Base-by-base conservation (phyloP, 1,140 invertebrate species). In the Brachionus calyciflorus region DNA sequence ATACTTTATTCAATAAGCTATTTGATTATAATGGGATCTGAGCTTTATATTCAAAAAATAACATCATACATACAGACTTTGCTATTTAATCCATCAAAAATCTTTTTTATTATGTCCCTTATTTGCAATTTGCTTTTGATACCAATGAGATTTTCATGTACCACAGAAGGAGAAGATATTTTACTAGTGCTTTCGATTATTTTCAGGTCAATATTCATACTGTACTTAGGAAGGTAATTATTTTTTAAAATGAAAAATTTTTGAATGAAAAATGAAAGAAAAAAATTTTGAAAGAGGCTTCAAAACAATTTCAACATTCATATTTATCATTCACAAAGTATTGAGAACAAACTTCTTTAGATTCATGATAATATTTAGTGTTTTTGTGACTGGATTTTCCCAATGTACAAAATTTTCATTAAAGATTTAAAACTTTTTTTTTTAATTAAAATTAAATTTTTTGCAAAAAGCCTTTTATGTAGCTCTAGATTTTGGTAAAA, bases 271-370 rank as follows among this genome's bases (percentile, higher is more conserved):
- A n/a, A n/a, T n/a, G n/a, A n/a, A n/a, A n/a, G n/a, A n/a, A n/a
- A n/a, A n/a, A 30, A 75, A 10, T 78, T 79, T 82, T 85, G 87
- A 77, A 83, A 93, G 94, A 81, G 95, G 95, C 21, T 96, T 98
- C 83, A 94, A 96, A 83, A 95, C 94, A 0, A 93, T 98, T 0
- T 95, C 96, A 1, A 95, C 96, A 4, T 98, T 98, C 88, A 95
- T 98, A 5, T 93, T 98, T 63, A 98, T 99, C 95, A 96, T 98
- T 79, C 98, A 99, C 85, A 89, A 94, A 79, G 98, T 98, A 93
- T 91, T 99, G 21, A 91, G 92, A 87, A 94, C 93, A 77, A 95
- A 99, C 86, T 85, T 99, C 17, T 85, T 97, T 5, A 88, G 95
- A 80, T 99, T 98, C 84, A 93, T 95, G 44, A 91, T 91, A 30